Evolutionary conservation across 1,140 invertebrate species (phyloP).

Genomic region (Atta cephalotes): DNA sequence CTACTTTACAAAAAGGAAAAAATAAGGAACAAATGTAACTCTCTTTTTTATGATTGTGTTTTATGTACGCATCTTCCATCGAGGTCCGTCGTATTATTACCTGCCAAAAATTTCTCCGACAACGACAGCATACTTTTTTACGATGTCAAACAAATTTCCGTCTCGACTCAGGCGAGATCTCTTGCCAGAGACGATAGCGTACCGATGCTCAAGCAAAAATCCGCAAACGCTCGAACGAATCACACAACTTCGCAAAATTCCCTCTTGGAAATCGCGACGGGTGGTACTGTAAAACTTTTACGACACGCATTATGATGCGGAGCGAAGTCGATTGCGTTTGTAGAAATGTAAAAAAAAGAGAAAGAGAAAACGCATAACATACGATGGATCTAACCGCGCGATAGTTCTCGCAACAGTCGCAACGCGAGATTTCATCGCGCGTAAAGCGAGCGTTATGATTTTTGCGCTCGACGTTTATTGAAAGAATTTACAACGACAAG

Average conservation of each 20-base stretch:
- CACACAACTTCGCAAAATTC: slow-evolving; percentile 20
- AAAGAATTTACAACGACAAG: slow-evolving; percentile 60
- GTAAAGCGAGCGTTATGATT: slow-evolving; percentile 57
- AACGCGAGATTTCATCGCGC: slow-evolving; percentile 35
- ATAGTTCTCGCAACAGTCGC: background rate
- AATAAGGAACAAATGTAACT: slow-evolving; percentile 25
- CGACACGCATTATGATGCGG: slow-evolving; percentile 47
- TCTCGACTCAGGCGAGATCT: background rate
- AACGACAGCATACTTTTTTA: slow-evolving; percentile 17
- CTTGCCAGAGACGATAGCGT: background rate
- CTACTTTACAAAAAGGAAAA: background rate
- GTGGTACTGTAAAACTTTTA: slow-evolving; percentile 56
- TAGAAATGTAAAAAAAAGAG: background rate
- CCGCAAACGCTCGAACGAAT: slow-evolving; percentile 35
- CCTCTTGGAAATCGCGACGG: slow-evolving; percentile 22
- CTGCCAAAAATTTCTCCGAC: slow-evolving; percentile 13
- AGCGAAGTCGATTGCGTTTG: slow-evolving; percentile 29
- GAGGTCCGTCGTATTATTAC: background rate
- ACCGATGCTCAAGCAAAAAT: slow-evolving; percentile 29
- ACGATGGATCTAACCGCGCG: background rate
- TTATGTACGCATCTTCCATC: background rate
- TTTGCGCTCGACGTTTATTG: slow-evolving; percentile 40
- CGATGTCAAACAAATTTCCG: slow-evolving; percentile 36
- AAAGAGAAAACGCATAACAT: background rate
- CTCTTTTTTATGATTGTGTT: background rate